phyloP scores from a whole-genome alignment of 1,140 invertebrate genomes.

The Oncopodura yosiiana region DNA sequence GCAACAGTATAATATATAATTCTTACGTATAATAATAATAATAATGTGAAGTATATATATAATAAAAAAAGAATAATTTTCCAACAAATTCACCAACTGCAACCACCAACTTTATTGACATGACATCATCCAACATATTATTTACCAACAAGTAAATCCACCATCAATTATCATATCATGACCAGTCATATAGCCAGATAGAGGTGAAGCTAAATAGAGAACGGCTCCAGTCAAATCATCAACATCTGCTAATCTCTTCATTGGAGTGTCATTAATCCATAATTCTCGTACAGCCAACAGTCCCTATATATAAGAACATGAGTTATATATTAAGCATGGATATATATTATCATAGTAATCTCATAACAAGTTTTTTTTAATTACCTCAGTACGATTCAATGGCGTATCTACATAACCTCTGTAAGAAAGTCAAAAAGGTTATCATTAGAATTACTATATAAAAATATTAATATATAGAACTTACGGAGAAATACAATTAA shows the following conservation, averaged over 20 bases:
- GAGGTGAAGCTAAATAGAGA: slow-evolving; percentile 16
- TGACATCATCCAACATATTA: too few species aligned
- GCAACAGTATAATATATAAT: too few species aligned
- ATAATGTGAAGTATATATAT: too few species aligned
- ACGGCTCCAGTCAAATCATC: slow-evolving; percentile 16
- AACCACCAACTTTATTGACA: too few species aligned
- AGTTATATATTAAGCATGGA: too few species aligned
- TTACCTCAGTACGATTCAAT: slow-evolving; percentile 1
- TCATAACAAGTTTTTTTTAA: background rate
- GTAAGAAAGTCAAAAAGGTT: background rate
- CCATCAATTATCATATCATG: slow-evolving; percentile 24
- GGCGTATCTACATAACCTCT: slow-evolving; percentile 20
- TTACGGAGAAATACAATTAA: slow-evolving; percentile 16
- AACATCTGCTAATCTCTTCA: slow-evolving; percentile 9
- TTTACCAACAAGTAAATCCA: slow-evolving; percentile 20
- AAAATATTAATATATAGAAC: background rate
- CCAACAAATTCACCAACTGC: too few species aligned
- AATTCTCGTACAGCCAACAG: background rate
- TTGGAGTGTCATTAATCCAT: slow-evolving; percentile 12
- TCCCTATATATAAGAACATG: too few species aligned
- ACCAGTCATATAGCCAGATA: slow-evolving; percentile 21
- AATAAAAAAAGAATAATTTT: too few species aligned
- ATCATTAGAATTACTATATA: background rate
- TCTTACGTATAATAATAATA: too few species aligned
- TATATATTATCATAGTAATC: too few species aligned